Conservation (phyloP, 2,888 invertebrate genomes). For the Pogonocherus hispidulus region DNA sequence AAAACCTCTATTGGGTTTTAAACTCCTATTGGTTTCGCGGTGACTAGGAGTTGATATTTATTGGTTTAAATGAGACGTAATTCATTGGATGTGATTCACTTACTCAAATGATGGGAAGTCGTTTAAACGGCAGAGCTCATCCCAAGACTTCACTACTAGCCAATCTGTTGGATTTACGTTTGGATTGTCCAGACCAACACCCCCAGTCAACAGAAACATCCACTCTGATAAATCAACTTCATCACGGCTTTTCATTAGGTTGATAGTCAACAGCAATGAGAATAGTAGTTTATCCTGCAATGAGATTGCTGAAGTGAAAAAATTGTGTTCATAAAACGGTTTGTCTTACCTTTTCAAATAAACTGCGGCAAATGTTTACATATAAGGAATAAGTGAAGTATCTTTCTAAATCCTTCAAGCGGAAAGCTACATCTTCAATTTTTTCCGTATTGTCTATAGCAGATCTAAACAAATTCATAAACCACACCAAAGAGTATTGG, state of each 20-base stretch:
- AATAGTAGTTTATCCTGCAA: conserved; percentile 90
- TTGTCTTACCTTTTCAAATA: conserved; percentile 85
- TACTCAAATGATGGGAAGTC: conserved; percentile 70
- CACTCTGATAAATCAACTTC: conserved; percentile 78
- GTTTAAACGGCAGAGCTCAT: conserved; percentile 79
- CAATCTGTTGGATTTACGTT: conserved; percentile 79
- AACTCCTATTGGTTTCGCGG: too few relatives aligned
- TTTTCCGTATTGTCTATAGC: conserved; percentile 90
- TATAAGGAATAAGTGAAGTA: conserved; percentile 93
- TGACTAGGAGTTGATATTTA: too few relatives aligned
- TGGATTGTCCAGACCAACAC: conserved; percentile 84
- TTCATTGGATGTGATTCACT: too few relatives aligned
- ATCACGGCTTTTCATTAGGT: conserved; percentile 76
- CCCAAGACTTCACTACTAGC: conserved; percentile 82
- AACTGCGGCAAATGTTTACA: conserved; percentile 90
- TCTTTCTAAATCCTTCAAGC: conserved; percentile 81
- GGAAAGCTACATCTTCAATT: conserved; percentile 82
- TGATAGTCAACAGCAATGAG: conserved; percentile 81
- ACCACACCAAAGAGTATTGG: conserved; percentile 95
- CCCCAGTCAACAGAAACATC: conserved; percentile 91
- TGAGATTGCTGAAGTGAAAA: too few relatives aligned
- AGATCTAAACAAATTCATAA: conserved; percentile 87
- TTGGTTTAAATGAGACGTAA: too few relatives aligned
- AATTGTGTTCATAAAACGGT: not conserved
- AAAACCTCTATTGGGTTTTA: too few relatives aligned